Percentiles rank a stretch among this genome's conserved stretches.
phyloP scores from a whole-genome alignment of 2,113 vertebrate genomes.

The Heliornis fulica region DNA sequence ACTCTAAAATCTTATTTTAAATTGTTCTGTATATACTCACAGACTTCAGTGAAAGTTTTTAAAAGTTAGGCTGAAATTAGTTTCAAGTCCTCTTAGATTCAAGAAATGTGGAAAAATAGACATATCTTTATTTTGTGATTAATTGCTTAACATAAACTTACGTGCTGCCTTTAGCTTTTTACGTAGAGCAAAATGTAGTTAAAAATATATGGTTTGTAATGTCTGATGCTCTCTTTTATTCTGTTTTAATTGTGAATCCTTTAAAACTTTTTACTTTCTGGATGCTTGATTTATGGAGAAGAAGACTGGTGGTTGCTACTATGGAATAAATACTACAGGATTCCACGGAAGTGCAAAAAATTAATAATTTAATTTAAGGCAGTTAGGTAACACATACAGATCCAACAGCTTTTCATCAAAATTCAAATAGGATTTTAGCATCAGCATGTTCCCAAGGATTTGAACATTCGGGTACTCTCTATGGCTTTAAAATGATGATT shows the following conservation, averaged over 20 bases:
- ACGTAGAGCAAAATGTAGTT: not conserved
- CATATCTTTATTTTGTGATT: not conserved
- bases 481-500: not conserved
- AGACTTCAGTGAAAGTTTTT: not conserved
- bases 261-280: not conserved
- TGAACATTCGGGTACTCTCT: not conserved
- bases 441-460: not conserved
- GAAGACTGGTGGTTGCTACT: not conserved
- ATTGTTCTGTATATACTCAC: not conserved
- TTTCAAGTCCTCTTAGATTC: not conserved
- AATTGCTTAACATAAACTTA: not conserved
- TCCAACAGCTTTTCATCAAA: not conserved
- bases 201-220: not conserved
- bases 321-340: not conserved
- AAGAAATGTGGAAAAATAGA: not conserved
- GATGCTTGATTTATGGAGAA: not conserved
- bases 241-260: not conserved
- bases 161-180: not conserved
- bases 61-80: not conserved
- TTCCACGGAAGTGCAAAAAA: conserved; percentile 10
- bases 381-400: not conserved
- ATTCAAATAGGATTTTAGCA: conserved; percentile 13
- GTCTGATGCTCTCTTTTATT: not conserved
- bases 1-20: not conserved
- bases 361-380: conserved; percentile 45